A percentile compares a stretch with the other conserved stretches of the same genome.
phyloP scores from a whole-genome alignment of 2,888 invertebrate species.

The Smittia aterrima region DNA sequence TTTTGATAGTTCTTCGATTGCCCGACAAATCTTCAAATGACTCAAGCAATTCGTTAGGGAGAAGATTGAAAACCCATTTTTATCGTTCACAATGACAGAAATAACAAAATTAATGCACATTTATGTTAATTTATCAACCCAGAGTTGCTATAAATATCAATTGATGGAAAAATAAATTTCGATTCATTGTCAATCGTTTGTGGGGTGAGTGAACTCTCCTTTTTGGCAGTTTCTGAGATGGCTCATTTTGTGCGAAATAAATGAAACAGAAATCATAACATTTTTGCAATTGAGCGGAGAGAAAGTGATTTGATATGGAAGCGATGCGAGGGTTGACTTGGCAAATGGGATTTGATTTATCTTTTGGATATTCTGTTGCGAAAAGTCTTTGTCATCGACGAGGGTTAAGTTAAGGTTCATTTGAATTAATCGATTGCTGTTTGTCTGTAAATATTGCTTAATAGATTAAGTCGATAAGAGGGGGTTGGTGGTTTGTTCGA shows the following conservation, averaged over 20 bases:
- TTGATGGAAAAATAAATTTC: constrained; percentile 31
- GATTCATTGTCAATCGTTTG: neutral
- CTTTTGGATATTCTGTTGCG: neutral
- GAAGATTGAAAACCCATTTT: too few species aligned
- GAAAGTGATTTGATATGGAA: constrained; percentile 37
- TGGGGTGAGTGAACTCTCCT: neutral
- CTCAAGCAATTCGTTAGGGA: too few species aligned
- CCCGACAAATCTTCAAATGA: too few species aligned
- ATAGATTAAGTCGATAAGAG: constrained; percentile 20
- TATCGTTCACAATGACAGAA: neutral
- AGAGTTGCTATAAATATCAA: constrained; percentile 34
- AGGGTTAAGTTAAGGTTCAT: constrained; percentile 40
- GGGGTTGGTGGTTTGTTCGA: neutral
- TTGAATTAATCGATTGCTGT: constrained; percentile 41
- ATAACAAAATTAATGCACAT: constrained; percentile 39
- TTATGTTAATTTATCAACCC: constrained; percentile 40
- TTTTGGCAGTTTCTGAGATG: constrained; percentile 17
- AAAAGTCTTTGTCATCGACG: constrained; percentile 4
- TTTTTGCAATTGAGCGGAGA: constrained; percentile 41
- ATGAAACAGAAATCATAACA: constrained; percentile 32
- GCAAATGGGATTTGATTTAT: constrained; percentile 25
- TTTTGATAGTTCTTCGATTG: too few species aligned
- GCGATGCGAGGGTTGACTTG: constrained; percentile 9
- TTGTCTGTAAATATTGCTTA: constrained; percentile 33
- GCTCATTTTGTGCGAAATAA: constrained; percentile 28